Evolutionary conservation across 2,797 vertebrate genomes (phyloP).

Genomic region (Parauchenoglanis punctatus): DNA sequence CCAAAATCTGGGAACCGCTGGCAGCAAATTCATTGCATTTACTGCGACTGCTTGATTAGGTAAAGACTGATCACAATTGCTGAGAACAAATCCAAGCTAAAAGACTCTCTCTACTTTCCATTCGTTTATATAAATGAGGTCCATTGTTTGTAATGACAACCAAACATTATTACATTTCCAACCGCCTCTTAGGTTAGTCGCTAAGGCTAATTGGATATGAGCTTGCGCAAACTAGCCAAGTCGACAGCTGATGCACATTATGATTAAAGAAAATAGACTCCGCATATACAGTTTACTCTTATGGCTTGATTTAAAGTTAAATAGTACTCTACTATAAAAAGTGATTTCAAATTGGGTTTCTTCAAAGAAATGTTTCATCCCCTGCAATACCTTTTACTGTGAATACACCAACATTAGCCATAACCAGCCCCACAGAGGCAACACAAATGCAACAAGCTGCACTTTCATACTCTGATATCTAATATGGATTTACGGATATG

Average conservation of each 20-base stretch:
- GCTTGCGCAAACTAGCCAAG: not conserved
- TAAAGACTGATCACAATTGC: not conserved
- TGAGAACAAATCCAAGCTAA: not conserved
- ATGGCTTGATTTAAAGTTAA: not conserved
- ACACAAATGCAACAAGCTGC: not conserved
- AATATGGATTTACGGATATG: not conserved
- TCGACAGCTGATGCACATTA: not conserved
- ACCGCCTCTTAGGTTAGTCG: not conserved
- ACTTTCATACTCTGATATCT: not conserved
- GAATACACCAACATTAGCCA: not conserved
- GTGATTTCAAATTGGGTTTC: not conserved
- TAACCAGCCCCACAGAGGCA: not conserved
- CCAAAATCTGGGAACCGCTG: not conserved
- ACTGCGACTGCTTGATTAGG: not conserved
- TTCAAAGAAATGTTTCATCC: not conserved
- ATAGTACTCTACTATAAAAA: not conserved
- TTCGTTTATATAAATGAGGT: not conserved
- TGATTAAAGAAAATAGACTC: not conserved
- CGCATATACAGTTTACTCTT: not conserved
- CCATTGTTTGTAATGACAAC: not conserved
- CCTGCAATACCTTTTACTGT: not conserved
- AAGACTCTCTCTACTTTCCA: not conserved
- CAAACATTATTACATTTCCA: not conserved
- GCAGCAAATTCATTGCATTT: not conserved
- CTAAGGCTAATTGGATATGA: not conserved